Evolutionary conservation across 2,113 vertebrate species (phyloP).

Genomic region (Calypte anna): DNA sequence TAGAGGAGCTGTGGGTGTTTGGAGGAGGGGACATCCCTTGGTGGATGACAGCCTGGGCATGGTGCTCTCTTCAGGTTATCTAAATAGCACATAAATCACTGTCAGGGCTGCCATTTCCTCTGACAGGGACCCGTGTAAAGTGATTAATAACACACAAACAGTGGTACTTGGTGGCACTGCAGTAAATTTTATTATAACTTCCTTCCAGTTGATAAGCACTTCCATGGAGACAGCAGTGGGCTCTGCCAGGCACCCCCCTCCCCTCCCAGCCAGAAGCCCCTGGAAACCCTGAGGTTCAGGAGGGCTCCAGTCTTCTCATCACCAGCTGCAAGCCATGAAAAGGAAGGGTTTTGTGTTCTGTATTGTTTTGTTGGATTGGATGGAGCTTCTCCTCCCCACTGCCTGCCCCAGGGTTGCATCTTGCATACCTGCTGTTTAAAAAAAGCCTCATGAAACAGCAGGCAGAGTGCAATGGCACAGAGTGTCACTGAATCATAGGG

Average conservation of each 20-base stretch:
- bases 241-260: neutral
- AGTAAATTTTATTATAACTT: constrained; percentile 38
- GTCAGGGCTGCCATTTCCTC: constrained; percentile 15
- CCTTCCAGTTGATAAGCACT: constrained; percentile 47
- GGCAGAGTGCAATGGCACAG: neutral
- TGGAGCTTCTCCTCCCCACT: constrained; percentile 34
- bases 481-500: too few species aligned
- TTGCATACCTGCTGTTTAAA: constrained; percentile 67
- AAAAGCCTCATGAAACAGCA: constrained; percentile 51
- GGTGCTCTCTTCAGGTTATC: constrained; percentile 25
- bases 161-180: neutral
- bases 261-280: neutral
- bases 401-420: constrained; percentile 37
- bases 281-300: neutral
- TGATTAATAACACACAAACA: constrained; percentile 1
- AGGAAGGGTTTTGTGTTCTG: neutral
- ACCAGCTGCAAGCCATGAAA: constrained; percentile 52
- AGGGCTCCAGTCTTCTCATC: neutral
- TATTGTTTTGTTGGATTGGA: neutral
- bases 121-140: neutral
- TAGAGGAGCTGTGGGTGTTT: neutral
- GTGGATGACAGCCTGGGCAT: neutral
- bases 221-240: neutral
- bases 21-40: neutral
- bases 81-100: constrained; percentile 42